These are phyloP conservation scores for Hirtodrosophila duncani DNA, from an alignment of 2,888 invertebrate genomes.

Conservation along the genomic window DNA sequence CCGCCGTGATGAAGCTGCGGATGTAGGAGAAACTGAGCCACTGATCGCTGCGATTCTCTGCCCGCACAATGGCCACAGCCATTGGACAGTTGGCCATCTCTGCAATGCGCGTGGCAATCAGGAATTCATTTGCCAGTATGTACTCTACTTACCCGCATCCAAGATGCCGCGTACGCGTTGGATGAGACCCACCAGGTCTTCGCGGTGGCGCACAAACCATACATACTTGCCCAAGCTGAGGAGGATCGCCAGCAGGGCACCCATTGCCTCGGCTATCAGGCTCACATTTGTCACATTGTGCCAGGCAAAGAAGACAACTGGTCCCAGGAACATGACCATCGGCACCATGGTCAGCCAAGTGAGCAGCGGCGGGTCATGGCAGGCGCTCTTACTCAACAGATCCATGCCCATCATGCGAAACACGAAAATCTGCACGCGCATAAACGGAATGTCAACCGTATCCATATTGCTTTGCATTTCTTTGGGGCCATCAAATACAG, in stretches of 20 bases:
- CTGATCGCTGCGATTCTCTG: slow-evolving; percentile 48
- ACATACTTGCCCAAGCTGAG: slow-evolving; percentile 34
- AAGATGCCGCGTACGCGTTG: slow-evolving; percentile 36
- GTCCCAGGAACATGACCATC: slow-evolving; percentile 23
- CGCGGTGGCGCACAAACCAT: slow-evolving; percentile 37
- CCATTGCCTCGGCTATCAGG: slow-evolving; percentile 36
- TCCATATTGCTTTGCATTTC: not conserved
- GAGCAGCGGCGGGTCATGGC: slow-evolving; percentile 28
- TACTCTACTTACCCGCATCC: slow-evolving; percentile 31
- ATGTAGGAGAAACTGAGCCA: slow-evolving; percentile 36
- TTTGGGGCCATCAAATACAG: no score
- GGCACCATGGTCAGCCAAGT: slow-evolving; percentile 30
- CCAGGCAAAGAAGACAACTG: no score
- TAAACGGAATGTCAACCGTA: slow-evolving; percentile 29
- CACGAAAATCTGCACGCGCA: slow-evolving; percentile 34
- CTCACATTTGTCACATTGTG: slow-evolving; percentile 33
- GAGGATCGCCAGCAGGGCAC: slow-evolving; percentile 26
- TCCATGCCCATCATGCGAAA: slow-evolving; percentile 46
- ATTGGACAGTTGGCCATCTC: slow-evolving; percentile 32
- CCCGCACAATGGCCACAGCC: slow-evolving; percentile 27
- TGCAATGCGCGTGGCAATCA: slow-evolving; percentile 1
- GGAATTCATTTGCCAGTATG: not conserved
- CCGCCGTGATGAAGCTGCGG: slow-evolving; percentile 31
- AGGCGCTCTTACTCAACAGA: slow-evolving; percentile 20
- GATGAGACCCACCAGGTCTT: slow-evolving; percentile 39